These are phyloP conservation scores for Crotophaga sulcirostris DNA, from an alignment of 2,113 vertebrate species.

Conservation along the genomic window DNA sequence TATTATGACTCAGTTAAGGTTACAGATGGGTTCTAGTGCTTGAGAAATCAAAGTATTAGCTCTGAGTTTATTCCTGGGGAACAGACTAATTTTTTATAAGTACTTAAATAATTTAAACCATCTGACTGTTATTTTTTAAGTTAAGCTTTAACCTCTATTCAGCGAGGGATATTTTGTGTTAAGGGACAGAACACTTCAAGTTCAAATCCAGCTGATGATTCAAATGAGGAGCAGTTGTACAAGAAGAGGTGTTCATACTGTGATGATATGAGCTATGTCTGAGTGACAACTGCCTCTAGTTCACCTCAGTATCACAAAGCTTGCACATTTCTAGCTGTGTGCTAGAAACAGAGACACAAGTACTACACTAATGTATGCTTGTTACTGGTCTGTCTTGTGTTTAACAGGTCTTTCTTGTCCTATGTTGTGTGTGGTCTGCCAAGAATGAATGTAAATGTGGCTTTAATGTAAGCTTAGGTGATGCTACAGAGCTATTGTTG, in stretches of 20 bases:
- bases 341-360: background rate
- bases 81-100: background rate
- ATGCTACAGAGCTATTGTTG: background rate
- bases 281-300: background rate
- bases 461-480: background rate
- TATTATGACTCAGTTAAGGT: background rate
- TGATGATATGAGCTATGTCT: background rate
- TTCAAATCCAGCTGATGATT: background rate
- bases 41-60: background rate
- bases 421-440: background rate
- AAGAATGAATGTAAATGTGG: background rate
- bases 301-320: background rate
- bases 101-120: background rate
- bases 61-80: background rate
- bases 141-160: background rate
- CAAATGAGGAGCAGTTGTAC: background rate
- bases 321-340: background rate
- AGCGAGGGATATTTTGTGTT: background rate
- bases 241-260: rapidly evolving
- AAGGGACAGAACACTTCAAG: background rate
- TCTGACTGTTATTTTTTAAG: background rate
- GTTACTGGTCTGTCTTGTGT: background rate
- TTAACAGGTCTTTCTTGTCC: background rate
- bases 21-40: background rate
- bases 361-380: background rate